Percentiles rank a stretch among this genome's conserved stretches.
Conservation (phyloP, 1,140 invertebrate species). For the Sitophilus oryzae region DNA sequence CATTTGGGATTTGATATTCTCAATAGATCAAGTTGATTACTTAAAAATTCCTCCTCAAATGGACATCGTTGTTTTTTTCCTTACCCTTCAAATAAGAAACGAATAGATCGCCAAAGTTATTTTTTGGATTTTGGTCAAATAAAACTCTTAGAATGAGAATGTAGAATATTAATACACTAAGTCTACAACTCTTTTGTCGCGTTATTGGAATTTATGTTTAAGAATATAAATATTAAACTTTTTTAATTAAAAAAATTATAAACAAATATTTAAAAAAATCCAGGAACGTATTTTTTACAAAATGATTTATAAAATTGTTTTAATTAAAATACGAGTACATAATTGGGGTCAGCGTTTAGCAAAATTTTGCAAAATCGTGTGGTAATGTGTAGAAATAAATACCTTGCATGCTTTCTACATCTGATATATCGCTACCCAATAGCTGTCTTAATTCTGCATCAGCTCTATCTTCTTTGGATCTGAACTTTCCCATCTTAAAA, state of each 20-base stretch:
- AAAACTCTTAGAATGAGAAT: too few relatives aligned
- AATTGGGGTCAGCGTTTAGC: neutral
- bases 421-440: slow-evolving; percentile 60
- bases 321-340: too few relatives aligned
- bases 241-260: neutral
- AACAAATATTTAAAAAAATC: neutral
- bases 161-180: too few relatives aligned
- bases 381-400: neutral
- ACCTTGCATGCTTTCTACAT: slow-evolving; percentile 57
- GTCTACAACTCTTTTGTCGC: too few relatives aligned
- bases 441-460: slow-evolving; percentile 72
- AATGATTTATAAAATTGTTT: too few relatives aligned
- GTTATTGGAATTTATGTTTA: neutral
- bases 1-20: too few relatives aligned
- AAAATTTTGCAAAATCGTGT: neutral
- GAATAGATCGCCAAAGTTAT: too few relatives aligned
- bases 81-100: too few relatives aligned
- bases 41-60: too few relatives aligned
- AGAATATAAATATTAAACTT: neutral
- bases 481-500: slow-evolving; percentile 65
- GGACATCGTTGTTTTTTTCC: too few relatives aligned
- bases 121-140: too few relatives aligned
- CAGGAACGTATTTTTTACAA: neutral
- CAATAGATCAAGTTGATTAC: too few relatives aligned
- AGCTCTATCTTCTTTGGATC: slow-evolving; percentile 70